These are phyloP conservation scores for Corythornis cristatus DNA, from an alignment of 2,113 vertebrate species.

Conservation along the genomic window DNA sequence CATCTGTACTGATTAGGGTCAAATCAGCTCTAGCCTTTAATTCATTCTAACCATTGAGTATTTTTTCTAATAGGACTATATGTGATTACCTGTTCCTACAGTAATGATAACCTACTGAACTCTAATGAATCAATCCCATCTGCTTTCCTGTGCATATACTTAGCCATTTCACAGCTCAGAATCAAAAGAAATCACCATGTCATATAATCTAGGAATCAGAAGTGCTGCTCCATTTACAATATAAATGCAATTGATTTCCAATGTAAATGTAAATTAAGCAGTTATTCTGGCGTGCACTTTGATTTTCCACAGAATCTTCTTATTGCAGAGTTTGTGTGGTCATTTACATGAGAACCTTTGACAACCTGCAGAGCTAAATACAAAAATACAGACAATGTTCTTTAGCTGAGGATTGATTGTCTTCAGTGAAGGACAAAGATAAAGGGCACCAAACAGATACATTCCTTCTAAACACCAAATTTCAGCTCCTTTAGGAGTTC, in stretches of 20 bases:
- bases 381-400: not conserved
- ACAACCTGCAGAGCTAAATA: not conserved
- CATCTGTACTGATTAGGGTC: slow-evolving; percentile 41
- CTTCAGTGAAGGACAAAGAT: not conserved
- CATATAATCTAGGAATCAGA: not conserved
- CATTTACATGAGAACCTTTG: not conserved
- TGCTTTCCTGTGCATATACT: not conserved
- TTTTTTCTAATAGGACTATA: slow-evolving; percentile 45
- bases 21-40: slow-evolving; percentile 17
- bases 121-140: slow-evolving; percentile 25
- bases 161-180: not conserved
- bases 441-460: not conserved
- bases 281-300: not conserved
- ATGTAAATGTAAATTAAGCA: not conserved
- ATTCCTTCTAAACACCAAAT: not conserved
- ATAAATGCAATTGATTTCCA: no score
- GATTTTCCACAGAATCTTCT: not conserved
- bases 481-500: not conserved
- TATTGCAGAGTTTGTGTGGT: not conserved
- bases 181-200: not conserved
- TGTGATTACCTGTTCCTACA: slow-evolving; percentile 35
- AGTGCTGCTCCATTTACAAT: not conserved
- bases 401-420: not conserved
- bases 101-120: slow-evolving; percentile 49
- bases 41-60: not conserved